These are phyloP conservation scores for Porites australiensis DNA, from an alignment of 64 coral and sea anemone genomes.

Conservation along the genomic window DNA sequence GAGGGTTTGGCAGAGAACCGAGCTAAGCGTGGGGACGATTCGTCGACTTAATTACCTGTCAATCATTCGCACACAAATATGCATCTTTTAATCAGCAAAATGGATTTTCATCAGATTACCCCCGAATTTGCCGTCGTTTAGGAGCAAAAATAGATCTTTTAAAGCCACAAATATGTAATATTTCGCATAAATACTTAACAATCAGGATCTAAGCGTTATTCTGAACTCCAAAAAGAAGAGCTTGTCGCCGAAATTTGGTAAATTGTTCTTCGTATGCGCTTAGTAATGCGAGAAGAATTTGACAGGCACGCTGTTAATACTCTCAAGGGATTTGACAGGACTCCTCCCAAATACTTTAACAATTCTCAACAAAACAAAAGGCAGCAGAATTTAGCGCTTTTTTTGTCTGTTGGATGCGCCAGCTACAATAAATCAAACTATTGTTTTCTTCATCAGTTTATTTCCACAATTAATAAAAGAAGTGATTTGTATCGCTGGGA, in stretches of 20 bases:
- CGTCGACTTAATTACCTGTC: slow-evolving; percentile 56
- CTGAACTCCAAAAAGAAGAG: background rate
- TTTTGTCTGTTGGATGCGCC: slow-evolving; percentile 24
- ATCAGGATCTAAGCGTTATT: background rate
- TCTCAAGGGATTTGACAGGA: slow-evolving; percentile 4
- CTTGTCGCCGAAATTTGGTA: background rate
- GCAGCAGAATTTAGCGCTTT: background rate
- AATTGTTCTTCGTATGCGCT: background rate
- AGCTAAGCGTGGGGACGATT: slow-evolving; percentile 52
- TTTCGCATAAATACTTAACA: background rate
- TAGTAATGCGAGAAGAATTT: slow-evolving; percentile 24
- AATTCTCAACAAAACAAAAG: slow-evolving; percentile 15
- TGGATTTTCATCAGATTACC: background rate
- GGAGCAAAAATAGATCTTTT: background rate
- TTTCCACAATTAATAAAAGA: background rate
- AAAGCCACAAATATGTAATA: background rate
- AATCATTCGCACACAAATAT: slow-evolving; percentile 43
- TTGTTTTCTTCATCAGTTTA: background rate
- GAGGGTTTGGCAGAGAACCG: slow-evolving; percentile 43
- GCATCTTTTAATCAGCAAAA: slow-evolving; percentile 12
- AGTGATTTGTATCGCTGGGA: background rate
- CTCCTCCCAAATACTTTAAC: slow-evolving; percentile 56
- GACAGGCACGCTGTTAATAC: slow-evolving; percentile 8
- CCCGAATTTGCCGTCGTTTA: background rate
- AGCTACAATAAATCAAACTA: slow-evolving; percentile 2